These are phyloP conservation scores for Lutjanus argentimaculatus DNA, from an alignment of 2,797 vertebrate genomes.

Conservation along the genomic window DNA sequence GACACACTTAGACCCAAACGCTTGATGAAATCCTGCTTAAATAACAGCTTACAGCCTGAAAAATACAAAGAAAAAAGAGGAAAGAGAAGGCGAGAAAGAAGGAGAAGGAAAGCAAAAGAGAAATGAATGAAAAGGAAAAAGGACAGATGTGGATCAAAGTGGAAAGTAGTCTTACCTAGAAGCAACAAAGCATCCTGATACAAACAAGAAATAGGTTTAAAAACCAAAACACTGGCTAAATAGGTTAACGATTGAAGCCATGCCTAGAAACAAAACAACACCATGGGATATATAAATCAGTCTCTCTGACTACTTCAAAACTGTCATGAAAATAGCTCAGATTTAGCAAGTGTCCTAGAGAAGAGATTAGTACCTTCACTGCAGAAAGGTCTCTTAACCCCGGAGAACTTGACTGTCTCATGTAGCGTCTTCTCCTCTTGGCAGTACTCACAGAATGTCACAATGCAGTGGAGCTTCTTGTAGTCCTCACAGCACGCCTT, in stretches of 20 bases:
- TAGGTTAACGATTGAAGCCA: not conserved
- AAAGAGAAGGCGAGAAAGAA: not conserved
- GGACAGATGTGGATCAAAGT: too few relatives aligned
- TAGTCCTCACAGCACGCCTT: conserved; percentile 97
- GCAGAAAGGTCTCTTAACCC: conserved; percentile 97
- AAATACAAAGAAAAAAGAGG: not conserved
- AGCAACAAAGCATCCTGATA: not conserved
- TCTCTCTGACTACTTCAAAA: not conserved
- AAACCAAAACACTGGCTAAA: not conserved
- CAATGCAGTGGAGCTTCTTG: conserved; percentile 99
- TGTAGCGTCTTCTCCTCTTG: conserved; percentile 99
- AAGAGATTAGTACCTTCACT: conserved; percentile 91
- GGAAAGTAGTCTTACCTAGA: not conserved
- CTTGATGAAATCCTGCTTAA: conserved; percentile 97
- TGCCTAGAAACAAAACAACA: not conserved
- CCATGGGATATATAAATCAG: not conserved
- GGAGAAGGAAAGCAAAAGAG: not conserved
- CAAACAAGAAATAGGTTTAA: not conserved
- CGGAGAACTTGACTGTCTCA: conserved; percentile 96
- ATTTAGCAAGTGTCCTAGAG: conserved; percentile 1
- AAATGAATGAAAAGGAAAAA: not conserved
- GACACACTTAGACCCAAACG: conserved; percentile 97
- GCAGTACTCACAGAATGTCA: conserved; percentile 98
- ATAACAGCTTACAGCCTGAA: conserved; percentile 97
- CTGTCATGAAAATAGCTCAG: not conserved